Base-by-base conservation (phyloP, 1,140 invertebrate genomes). In the Cydia splendana region DNA sequence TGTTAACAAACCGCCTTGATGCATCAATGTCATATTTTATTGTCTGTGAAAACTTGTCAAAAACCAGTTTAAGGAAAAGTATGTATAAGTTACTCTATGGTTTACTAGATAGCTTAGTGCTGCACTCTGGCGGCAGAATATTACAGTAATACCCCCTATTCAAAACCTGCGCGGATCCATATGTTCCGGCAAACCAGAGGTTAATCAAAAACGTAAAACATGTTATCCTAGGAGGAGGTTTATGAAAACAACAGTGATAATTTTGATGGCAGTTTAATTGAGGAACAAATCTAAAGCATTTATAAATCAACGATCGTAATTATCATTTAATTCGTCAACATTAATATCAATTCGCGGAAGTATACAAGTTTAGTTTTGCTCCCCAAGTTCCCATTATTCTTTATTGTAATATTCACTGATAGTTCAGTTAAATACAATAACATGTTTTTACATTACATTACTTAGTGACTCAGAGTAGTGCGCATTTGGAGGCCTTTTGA, bases 271-370 rank as follows among this genome's bases (percentile, higher is more conserved):
- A 77, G 73, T 80, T 82, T 84, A 57, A 84, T 89, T 91, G 87
- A 88, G 88, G 87, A 88, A 88, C 88, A 88, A 91, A 88, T 85
- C 88, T 88, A 91, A 88, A 85, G 24, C 65, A 84, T 85, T 82
- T 83, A 81, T 79, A 81, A 85, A 78, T 74, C 78, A 83, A 82
- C 79, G 78, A 80, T 82, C 77, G 74, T 76, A 79, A 76, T 78
- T 80, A 81, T 81, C 78, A 76, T 69, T 77, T 81, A 51, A 80
- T 75, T 82, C 74, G 80, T 82, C 76, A 84, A 85, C 81, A 81
- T 82, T 82, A 82, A 76, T 79, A 84, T 84, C 77, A 83, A 84
- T 77, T 78, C 65, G 62, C 73, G 42, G 75, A 57, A 76, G 71
- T 80, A 73, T 80, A 80, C 77, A 79, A 75, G 65, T 82, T 89